Evolutionary conservation across 1,140 invertebrate species (phyloP).

Genomic region (Drosophila elegans): DNA sequence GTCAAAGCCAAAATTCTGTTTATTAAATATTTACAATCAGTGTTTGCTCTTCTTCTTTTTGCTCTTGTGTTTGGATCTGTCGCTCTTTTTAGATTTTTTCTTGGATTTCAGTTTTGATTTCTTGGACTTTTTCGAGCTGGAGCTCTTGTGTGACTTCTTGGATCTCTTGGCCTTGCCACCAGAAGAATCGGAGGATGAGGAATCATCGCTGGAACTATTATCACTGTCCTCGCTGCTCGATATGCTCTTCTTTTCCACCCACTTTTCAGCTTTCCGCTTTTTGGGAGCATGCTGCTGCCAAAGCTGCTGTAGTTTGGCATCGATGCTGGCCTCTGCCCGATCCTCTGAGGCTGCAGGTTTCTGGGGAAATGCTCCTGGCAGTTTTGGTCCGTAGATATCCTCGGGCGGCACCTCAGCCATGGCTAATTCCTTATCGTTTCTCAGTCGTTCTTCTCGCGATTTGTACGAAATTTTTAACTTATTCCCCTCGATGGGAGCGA

Average conservation of each 20-base stretch:
- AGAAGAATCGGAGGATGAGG: slow-evolving; percentile 23
- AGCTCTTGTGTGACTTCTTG: slow-evolving; percentile 64
- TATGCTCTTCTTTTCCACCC: slow-evolving; percentile 61
- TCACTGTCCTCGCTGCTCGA: slow-evolving; percentile 56
- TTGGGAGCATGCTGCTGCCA: slow-evolving; percentile 60
- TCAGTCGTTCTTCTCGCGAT: slow-evolving; percentile 57
- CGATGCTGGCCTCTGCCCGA: slow-evolving; percentile 42
- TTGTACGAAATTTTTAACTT: slow-evolving; percentile 66
- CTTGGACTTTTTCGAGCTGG: slow-evolving; percentile 62
- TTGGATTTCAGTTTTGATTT: slow-evolving; percentile 62
- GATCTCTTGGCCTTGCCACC: slow-evolving; percentile 33
- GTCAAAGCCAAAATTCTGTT: neutral
- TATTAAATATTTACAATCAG: slow-evolving; percentile 32
- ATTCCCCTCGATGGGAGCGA: slow-evolving; percentile 60
- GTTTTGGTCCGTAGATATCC: slow-evolving; percentile 58
- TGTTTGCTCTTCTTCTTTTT: slow-evolving; percentile 71
- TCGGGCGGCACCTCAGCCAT: slow-evolving; percentile 43
- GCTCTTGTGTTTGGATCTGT: slow-evolving; percentile 55
- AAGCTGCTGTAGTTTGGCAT: slow-evolving; percentile 64
- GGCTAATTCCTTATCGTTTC: slow-evolving; percentile 60
- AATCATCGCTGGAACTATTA: slow-evolving; percentile 32
- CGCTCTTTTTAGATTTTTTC: slow-evolving; percentile 78
- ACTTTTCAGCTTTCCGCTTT: slow-evolving; percentile 56
- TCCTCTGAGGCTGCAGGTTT: neutral
- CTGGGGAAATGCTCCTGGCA: slow-evolving; percentile 21